Conservation (phyloP, 2,113 vertebrate species). For the Gorsachius goisagi region DNA sequence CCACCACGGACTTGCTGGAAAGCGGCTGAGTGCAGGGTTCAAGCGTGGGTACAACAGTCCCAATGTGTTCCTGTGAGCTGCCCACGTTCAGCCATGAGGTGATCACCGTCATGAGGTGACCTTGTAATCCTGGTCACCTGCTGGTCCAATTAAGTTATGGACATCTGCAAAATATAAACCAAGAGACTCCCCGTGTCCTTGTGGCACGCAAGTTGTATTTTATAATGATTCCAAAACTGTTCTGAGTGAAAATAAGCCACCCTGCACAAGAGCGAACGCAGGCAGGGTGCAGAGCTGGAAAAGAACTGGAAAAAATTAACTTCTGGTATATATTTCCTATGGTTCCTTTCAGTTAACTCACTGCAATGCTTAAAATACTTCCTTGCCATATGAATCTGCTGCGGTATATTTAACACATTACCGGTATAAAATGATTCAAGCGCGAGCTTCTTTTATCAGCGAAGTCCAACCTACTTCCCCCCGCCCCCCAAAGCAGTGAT, state of each 20-base stretch:
- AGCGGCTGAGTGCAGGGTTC: background rate
- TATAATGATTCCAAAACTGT: slow-evolving; percentile 12
- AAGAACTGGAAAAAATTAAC: slow-evolving; percentile 74
- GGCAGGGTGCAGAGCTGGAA: slow-evolving; percentile 28
- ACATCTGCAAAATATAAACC: slow-evolving; percentile 54
- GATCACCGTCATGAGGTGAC: background rate
- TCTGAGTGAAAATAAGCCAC: slow-evolving; percentile 45
- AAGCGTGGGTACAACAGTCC: background rate
- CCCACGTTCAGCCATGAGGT: background rate
- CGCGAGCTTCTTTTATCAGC: background rate
- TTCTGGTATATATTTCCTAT: slow-evolving; percentile 67
- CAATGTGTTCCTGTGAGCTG: background rate
- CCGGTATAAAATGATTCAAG: slow-evolving; percentile 7
- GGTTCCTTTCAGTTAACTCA: slow-evolving; percentile 44
- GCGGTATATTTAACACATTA: slow-evolving; percentile 58
- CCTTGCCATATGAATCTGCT: slow-evolving; percentile 66
- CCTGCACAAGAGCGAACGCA: background rate
- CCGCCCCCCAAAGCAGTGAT: background rate
- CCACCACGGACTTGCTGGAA: background rate
- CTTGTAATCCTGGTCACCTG: slow-evolving; percentile 38
- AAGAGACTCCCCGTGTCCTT: slow-evolving; percentile 19
- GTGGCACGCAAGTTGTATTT: background rate
- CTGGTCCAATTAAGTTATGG: slow-evolving; percentile 25
- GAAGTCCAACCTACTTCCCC: background rate
- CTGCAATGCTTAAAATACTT: slow-evolving; percentile 37